phyloP scores from a whole-genome alignment of 2,888 invertebrate species.

The Drosophila phalerata region DNA sequence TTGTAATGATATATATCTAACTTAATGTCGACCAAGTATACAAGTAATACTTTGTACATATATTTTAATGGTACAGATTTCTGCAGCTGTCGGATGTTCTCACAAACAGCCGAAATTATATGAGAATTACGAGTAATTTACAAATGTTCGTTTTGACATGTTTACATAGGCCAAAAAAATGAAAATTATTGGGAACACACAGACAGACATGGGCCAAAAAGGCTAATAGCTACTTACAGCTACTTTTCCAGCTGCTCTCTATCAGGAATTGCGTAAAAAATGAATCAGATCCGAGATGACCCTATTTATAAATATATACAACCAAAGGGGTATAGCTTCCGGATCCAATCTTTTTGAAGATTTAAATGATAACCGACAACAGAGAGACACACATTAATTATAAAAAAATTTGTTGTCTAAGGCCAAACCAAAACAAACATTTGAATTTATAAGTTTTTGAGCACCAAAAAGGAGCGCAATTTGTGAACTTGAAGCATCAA shows the following conservation, averaged over 20 bases:
- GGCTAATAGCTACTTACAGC: constrained; percentile 25
- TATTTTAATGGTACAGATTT: constrained; percentile 52
- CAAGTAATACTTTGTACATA: constrained; percentile 13
- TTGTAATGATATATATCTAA: constrained; percentile 51
- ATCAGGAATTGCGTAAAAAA: constrained; percentile 56
- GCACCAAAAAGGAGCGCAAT: constrained; percentile 66
- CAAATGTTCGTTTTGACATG: constrained; percentile 66
- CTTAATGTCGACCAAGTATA: constrained; percentile 17
- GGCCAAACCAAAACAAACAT: constrained; percentile 38
- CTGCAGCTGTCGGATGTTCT: constrained; percentile 69
- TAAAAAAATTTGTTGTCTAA: constrained; percentile 20
- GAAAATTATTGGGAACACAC: constrained; percentile 37
- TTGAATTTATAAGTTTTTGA: constrained; percentile 52
- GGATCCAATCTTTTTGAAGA: constrained; percentile 30
- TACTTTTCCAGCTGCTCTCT: constrained; percentile 58
- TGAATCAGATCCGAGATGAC: constrained; percentile 8
- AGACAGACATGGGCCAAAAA: constrained; percentile 2
- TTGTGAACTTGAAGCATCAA: constrained; percentile 41
- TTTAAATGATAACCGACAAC: neutral
- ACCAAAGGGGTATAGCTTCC: constrained; percentile 47
- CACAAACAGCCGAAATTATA: constrained; percentile 23
- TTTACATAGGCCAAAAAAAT: constrained; percentile 61
- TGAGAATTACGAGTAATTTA: constrained; percentile 44
- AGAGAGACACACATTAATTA: no score
- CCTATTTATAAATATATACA: constrained; percentile 38